These are phyloP conservation scores for Drosophila biarmipes DNA, from an alignment of 1,140 invertebrate species.

Conservation along the genomic window DNA sequence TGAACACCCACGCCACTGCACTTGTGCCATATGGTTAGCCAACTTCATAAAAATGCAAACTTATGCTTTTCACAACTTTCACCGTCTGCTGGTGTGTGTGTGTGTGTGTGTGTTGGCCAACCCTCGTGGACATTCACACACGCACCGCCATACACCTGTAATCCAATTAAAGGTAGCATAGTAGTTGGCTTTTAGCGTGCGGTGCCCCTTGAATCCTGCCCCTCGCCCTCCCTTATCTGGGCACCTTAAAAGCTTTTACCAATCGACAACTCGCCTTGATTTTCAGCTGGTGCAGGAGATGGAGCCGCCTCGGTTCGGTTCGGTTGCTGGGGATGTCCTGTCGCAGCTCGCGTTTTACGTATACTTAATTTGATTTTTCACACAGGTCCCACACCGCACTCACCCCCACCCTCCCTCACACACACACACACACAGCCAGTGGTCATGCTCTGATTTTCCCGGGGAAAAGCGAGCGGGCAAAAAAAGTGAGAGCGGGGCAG, in stretches of 20 bases:
- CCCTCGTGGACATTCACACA: slow-evolving; percentile 46
- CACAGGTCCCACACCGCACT: slow-evolving; percentile 38
- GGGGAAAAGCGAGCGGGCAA: slow-evolving; percentile 15
- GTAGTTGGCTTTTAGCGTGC: slow-evolving; percentile 81
- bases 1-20: background rate
- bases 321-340: slow-evolving; percentile 32
- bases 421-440: slow-evolving; percentile 52
- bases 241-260: slow-evolving; percentile 82
- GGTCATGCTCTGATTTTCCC: slow-evolving; percentile 81
- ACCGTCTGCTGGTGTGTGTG: slow-evolving; percentile 6
- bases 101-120: slow-evolving; percentile 38
- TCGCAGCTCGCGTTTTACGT: slow-evolving; percentile 75
- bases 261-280: slow-evolving; percentile 82
- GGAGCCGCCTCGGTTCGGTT: slow-evolving; percentile 14
- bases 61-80: slow-evolving; percentile 78
- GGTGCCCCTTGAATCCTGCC: slow-evolving; percentile 31
- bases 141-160: slow-evolving; percentile 66
- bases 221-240: slow-evolving; percentile 49
- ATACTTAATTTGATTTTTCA: slow-evolving; percentile 83
- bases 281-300: slow-evolving; percentile 60
- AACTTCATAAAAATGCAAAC: slow-evolving; percentile 83
- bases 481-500: background rate
- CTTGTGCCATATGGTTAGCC: slow-evolving; percentile 60
- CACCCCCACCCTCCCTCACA: slow-evolving; percentile 1
- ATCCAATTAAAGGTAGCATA: slow-evolving; percentile 83